Evolutionary conservation across 2,113 vertebrate genomes (phyloP).

Genomic region (Laticauda laticaudata): DNA sequence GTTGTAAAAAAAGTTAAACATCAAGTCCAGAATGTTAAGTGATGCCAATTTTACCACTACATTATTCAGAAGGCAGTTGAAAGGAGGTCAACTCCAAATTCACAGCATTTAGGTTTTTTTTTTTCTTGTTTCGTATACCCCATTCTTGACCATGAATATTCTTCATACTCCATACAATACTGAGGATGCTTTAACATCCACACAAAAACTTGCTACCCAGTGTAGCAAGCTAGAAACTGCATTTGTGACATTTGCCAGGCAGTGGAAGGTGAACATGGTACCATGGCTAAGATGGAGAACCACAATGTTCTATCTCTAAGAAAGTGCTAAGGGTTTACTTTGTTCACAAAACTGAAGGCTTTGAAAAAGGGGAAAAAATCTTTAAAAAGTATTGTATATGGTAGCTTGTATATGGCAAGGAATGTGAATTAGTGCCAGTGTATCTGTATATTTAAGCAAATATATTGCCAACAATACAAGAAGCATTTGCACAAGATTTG

Average conservation of each 20-base stretch:
- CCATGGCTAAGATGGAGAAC: slow-evolving; percentile 27
- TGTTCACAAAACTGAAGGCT: slow-evolving; percentile 51
- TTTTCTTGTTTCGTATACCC: slow-evolving; percentile 50
- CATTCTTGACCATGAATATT: slow-evolving; percentile 52
- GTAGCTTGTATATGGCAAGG: slow-evolving; percentile 38
- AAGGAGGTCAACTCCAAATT: slow-evolving; percentile 60
- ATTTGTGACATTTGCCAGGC: slow-evolving; percentile 38
- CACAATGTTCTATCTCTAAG: slow-evolving; percentile 47
- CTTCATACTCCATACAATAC: slow-evolving; percentile 52
- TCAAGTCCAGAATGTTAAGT: slow-evolving; percentile 47
- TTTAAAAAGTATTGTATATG: slow-evolving; percentile 48
- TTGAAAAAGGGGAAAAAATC: slow-evolving; percentile 36
- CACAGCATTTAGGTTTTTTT: slow-evolving; percentile 52
- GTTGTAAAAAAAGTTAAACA: slow-evolving; percentile 13
- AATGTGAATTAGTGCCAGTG: slow-evolving; percentile 47
- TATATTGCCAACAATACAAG: slow-evolving; percentile 33
- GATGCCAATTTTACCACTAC: slow-evolving; percentile 32
- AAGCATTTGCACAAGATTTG: slow-evolving; percentile 52
- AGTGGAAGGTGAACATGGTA: slow-evolving; percentile 36
- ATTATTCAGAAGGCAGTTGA: slow-evolving; percentile 55
- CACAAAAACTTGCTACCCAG: slow-evolving; percentile 22
- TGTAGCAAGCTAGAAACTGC: slow-evolving; percentile 43
- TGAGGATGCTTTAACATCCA: slow-evolving; percentile 46
- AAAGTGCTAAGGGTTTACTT: slow-evolving; percentile 49
- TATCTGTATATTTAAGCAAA: slow-evolving; percentile 48